A percentile compares a stretch with the other conserved stretches of the same genome.
Evolutionary conservation across 2,113 vertebrate genomes (phyloP).

Genomic region (Labeo catla): DNA sequence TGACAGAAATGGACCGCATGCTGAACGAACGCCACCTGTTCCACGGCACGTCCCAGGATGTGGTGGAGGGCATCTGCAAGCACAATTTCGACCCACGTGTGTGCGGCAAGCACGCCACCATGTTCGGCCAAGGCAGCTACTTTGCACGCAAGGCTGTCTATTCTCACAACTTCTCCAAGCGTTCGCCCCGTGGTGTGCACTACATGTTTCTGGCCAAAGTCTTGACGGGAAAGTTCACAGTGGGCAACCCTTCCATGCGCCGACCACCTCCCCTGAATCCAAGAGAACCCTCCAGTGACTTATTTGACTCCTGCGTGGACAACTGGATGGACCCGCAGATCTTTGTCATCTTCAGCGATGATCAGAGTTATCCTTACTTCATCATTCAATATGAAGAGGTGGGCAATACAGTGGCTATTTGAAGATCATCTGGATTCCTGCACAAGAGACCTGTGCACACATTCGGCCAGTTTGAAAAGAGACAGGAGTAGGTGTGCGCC

Average conservation of each 20-base stretch:
- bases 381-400: slow-evolving; percentile 98
- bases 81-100: slow-evolving; percentile 99
- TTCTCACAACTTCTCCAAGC: slow-evolving; percentile 96
- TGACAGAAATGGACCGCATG: slow-evolving; percentile 88
- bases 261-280: slow-evolving; percentile 92
- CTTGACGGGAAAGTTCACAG: slow-evolving; percentile 91
- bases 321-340: slow-evolving; percentile 98
- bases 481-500: background rate
- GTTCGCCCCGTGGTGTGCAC: slow-evolving; percentile 90
- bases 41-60: slow-evolving; percentile 96
- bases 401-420: slow-evolving; percentile 89
- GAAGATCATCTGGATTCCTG: slow-evolving; percentile 60
- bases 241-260: slow-evolving; percentile 95
- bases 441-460: slow-evolving; percentile 1
- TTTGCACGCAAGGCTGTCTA: slow-evolving; percentile 96
- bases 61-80: slow-evolving; percentile 97
- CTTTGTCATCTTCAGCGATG: slow-evolving; percentile 98
- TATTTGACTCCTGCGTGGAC: slow-evolving; percentile 98
- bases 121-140: slow-evolving; percentile 99
- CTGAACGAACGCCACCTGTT: slow-evolving; percentile 96
- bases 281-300: slow-evolving; percentile 91
- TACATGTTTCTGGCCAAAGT: slow-evolving; percentile 99
- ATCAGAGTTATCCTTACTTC: slow-evolving; percentile 99
- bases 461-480: background rate
- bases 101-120: slow-evolving; percentile 97